These are phyloP conservation scores for Oreamnos americanus DNA, from an alignment of 2,113 vertebrate species.

Conservation along the genomic window DNA sequence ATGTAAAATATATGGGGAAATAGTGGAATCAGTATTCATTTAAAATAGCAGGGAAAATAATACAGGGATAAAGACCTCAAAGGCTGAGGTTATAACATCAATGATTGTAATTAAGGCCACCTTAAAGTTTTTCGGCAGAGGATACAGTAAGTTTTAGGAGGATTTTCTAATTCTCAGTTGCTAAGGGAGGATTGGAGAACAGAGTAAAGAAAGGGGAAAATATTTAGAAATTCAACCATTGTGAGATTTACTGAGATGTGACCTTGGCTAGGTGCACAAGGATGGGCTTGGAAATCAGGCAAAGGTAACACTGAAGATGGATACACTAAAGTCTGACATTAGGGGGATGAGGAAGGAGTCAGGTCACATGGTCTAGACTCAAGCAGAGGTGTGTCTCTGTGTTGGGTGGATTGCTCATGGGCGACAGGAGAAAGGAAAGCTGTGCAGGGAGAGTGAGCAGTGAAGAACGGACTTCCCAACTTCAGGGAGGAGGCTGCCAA, in stretches of 20 bases:
- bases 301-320: not conserved
- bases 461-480: not conserved
- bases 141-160: not conserved
- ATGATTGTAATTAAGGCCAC: not conserved
- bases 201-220: not conserved
- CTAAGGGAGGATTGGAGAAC: not conserved
- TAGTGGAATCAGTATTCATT: not conserved
- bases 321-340: not conserved
- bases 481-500: not conserved
- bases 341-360: not conserved
- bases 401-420: not conserved
- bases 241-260: not conserved
- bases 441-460: fast-evolving
- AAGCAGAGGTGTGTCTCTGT: not conserved
- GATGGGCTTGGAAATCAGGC: not conserved
- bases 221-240: not conserved
- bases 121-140: not conserved
- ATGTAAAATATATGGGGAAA: not conserved
- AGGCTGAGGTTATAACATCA: not conserved
- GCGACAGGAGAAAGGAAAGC: not conserved
- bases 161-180: not conserved
- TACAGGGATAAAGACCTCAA: not conserved
- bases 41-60: not conserved
- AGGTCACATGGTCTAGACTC: not conserved
- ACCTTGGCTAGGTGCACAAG: not conserved